phyloP scores from a whole-genome alignment of 2,888 invertebrate species.

The Colletes collaris region DNA sequence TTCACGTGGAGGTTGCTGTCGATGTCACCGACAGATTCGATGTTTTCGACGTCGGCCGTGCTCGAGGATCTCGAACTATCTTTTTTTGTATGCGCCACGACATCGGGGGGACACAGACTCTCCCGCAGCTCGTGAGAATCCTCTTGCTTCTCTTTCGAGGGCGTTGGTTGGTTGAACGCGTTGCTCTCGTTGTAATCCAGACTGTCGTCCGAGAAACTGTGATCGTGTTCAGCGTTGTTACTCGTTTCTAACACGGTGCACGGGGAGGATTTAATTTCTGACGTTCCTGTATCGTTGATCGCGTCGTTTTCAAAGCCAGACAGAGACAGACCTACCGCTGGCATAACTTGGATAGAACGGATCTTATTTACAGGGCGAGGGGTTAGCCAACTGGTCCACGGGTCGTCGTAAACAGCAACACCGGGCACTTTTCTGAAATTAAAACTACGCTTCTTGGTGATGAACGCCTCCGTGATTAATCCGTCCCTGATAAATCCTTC shows the following conservation, averaged over 20 bases:
- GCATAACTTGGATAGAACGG: neutral
- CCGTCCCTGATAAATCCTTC: conserved; percentile 50
- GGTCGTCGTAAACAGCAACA: conserved; percentile 18
- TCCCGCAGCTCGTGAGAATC: conserved; percentile 24
- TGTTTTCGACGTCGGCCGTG: conserved; percentile 12
- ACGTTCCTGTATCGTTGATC: neutral
- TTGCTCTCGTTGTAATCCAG: conserved; percentile 65
- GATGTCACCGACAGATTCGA: conserved; percentile 57
- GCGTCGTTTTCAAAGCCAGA: neutral
- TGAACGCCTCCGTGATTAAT: conserved; percentile 61
- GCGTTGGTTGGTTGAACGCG: conserved; percentile 14
- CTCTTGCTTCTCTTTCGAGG: too few relatives aligned
- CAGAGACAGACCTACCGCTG: neutral
- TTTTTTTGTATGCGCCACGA: conserved; percentile 76
- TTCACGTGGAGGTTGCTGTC: conserved; percentile 64
- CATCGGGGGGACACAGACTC: conserved; percentile 73
- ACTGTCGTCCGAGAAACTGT: conserved; percentile 76
- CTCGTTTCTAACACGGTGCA: conserved; percentile 16
- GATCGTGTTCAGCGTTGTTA: conserved; percentile 61
- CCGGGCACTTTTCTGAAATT: conserved; percentile 13
- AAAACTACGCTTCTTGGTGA: conserved; percentile 49
- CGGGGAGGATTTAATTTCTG: neutral
- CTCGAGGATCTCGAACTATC: conserved; percentile 23
- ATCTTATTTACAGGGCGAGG: conserved; percentile 13
- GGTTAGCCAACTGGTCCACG: conserved; percentile 50